Base-by-base conservation (phyloP, 2,797 vertebrate genomes). In the Scolopax bukidnonensis region DNA sequence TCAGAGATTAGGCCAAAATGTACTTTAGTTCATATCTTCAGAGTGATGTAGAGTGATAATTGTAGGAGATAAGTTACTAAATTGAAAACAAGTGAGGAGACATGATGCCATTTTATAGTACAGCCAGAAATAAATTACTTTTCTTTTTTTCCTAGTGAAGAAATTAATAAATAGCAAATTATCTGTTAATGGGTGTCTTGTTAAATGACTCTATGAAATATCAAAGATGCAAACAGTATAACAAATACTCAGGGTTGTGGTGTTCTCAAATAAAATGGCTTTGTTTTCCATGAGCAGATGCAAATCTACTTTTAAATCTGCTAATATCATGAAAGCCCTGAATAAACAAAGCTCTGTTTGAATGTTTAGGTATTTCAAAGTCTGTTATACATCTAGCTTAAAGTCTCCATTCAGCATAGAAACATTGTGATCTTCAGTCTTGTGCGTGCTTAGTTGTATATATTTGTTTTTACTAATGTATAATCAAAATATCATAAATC, bases 401-500 rank as follows among this genome's bases (percentile, higher is more conserved):
- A 60, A 78, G 45, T 71, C 45, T 80, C 20, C 25, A 18, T 47
- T 32, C 84, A 20, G 24, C 4, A 0, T 12, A 74, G 78, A 36
- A 71, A 12, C 65, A 84, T 2, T 70, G 23, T 67, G 68, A 53
- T 69, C 59, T 63, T 87, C 65, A 70, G 51, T 67, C 79, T 69
- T 59, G 5, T 65, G 63, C 9, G 1, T 54, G 7, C 77, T 71
- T 84, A 10, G 15, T 53, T 82, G 47, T 63, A 6, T 76, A 5
- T 67, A 56, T 86, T 85, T 91, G 45, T 56, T 74, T 69, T 88
- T 91, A 24, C 51, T 92, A 43, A 68, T 68, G 64, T 60, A 43
- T 64, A 75, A 90, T 88, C 79, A 90, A 84, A 84, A 73, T 76
- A 60, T 12, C 59, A 38, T 85, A 80, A 91, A 88, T 95, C 74